Evolutionary conservation across 1,140 invertebrate genomes (phyloP), one percentile per base, ranked within the genome.

Genomic region (Drosophila ananassae): DNA sequence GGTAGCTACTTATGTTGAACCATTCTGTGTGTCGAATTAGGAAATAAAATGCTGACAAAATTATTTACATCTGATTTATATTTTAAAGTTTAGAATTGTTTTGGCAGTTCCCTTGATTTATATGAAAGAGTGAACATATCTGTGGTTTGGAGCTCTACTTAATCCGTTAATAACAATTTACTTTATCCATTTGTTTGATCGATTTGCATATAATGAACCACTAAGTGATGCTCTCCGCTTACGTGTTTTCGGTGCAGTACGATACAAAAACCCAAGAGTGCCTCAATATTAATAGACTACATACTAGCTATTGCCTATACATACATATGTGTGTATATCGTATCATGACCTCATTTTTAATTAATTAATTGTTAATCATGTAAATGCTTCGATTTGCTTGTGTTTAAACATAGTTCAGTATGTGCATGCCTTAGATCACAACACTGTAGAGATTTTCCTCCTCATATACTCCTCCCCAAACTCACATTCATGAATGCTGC

Each of bases 401-500:
- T 73, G 72, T 75, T 80, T 73, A 85, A 64, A 73, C 82, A 54
- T 81, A 81, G 78, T 77, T 85, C 77, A 77, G 81, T 85, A 85
- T 87, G 82, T 89, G 82, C 78, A 75, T 82, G 78, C 69, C 66
- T 50, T 78, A 67, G 76, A 90, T 90, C 87, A 90, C 87, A 90
- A 90, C 87, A 89, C 87, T 87, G 77, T 90, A 78, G 87, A 90
- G 87, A 90, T 83, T 90, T 58, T 53, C 57, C n/a, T 59, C 72
- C 17, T 17, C 17, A 17, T 50, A 64, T n/a, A 37, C 34, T 21
- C 13, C 50, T 52, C 44, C 53, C 60, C 32, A 53, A 34, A 51
- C 50, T 51, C 47, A 47, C 4, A 8, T 41, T 22, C 41, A 22
- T 50, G 82, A 82, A 82, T 73, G 78, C 63, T 51, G 55, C 77